A percentile compares a stretch with the other conserved stretches of the same genome.
Evolutionary conservation across 2,113 vertebrate species (phyloP).

Genomic region (Chaetodon auriga): DNA sequence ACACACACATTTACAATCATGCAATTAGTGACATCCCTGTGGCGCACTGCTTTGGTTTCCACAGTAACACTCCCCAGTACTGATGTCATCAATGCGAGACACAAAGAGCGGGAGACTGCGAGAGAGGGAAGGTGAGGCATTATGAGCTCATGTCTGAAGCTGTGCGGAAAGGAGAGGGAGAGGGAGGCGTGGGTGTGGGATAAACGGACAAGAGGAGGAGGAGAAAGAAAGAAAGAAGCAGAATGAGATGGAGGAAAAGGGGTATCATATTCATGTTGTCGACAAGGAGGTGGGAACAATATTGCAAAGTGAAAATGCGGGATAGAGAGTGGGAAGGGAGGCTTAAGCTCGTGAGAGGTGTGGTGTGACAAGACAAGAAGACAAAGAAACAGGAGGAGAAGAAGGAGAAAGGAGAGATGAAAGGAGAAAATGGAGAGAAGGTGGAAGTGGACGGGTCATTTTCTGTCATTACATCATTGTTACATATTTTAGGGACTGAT

Average conservation of each 20-base stretch:
- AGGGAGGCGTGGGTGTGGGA: constrained; percentile 13
- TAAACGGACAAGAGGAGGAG: neutral
- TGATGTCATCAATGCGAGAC: constrained; percentile 75
- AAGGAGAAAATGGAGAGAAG: neutral
- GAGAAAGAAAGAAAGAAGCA: neutral
- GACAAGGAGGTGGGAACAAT: constrained; percentile 17
- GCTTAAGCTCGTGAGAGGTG: constrained; percentile 13
- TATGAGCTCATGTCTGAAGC: constrained; percentile 75
- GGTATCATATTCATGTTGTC: constrained; percentile 14
- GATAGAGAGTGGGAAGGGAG: constrained; percentile 10
- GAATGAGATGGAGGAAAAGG: constrained; percentile 18
- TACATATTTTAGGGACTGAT: neutral
- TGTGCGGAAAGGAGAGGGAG: constrained; percentile 21
- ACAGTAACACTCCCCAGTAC: constrained; percentile 70
- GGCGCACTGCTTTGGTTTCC: constrained; percentile 68
- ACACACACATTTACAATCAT: constrained; percentile 42
- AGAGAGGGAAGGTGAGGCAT: constrained; percentile 44
- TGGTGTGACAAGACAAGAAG: constrained; percentile 15
- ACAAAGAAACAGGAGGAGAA: constrained; percentile 31
- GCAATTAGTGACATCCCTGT: constrained; percentile 67
- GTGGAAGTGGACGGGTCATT: neutral
- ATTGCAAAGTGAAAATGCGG: constrained; percentile 13
- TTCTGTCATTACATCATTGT: neutral
- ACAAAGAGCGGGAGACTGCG: constrained; percentile 60
- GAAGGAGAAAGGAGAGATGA: neutral